phyloP scores from a whole-genome alignment of 2,113 vertebrate genomes.

The Sialia sialis region DNA sequence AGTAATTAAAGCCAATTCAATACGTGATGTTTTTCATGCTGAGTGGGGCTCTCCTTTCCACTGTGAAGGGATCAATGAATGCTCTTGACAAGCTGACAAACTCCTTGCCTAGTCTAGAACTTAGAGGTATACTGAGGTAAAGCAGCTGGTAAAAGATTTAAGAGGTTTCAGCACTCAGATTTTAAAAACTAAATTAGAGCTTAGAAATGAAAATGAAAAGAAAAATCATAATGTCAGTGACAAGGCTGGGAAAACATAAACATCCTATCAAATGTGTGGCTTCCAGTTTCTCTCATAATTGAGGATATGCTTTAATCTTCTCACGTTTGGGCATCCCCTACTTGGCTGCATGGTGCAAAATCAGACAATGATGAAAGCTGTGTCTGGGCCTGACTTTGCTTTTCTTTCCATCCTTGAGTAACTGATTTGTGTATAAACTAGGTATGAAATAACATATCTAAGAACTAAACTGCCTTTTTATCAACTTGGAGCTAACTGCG shows the following conservation, averaged over 20 bases:
- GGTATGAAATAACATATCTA: background rate
- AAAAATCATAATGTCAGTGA: background rate
- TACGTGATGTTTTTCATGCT: background rate
- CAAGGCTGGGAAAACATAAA: background rate
- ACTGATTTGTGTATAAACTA: background rate
- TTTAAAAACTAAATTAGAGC: background rate
- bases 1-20: slow-evolving; percentile 25
- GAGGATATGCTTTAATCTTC: background rate
- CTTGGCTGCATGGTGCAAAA: background rate
- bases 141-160: background rate
- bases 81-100: background rate
- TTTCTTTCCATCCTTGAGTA: background rate
- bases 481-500: background rate
- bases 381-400: background rate
- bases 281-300: background rate
- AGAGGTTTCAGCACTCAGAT: background rate
- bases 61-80: background rate
- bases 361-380: background rate
- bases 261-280: background rate
- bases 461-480: background rate
- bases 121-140: background rate
- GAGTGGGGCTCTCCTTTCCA: background rate
- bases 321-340: background rate
- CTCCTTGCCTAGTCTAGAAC: background rate
- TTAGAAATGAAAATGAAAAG: background rate